phyloP scores from a whole-genome alignment of 2,113 vertebrate species.

The Erythrolamprus reginae region DNA sequence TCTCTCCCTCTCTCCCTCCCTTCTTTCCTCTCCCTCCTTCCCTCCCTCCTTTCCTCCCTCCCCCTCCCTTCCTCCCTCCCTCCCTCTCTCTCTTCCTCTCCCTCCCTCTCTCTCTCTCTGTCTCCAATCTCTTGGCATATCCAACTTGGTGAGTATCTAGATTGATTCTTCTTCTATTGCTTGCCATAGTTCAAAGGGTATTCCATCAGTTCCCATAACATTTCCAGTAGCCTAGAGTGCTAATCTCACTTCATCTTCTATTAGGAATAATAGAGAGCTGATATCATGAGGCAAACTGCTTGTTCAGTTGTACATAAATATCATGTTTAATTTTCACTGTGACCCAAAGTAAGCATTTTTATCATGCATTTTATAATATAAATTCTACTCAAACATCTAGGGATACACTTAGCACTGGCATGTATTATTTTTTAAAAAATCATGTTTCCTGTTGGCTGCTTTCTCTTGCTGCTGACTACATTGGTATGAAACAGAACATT shows the following conservation, averaged over 20 bases:
- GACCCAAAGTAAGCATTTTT: not conserved
- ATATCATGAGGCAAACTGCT: not conserved
- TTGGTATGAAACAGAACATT: not conserved
- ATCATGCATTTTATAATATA: not conserved
- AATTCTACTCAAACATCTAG: not conserved
- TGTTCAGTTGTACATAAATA: not conserved
- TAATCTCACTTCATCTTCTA: not conserved
- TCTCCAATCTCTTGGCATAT: not conserved
- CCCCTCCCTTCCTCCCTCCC: rapidly evolving
- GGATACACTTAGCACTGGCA: not conserved
- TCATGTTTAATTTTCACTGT: not conserved
- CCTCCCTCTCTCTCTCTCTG: too few relatives aligned
- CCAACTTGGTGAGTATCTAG: not conserved
- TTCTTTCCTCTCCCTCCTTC: too few relatives aligned
- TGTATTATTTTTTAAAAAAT: not conserved
- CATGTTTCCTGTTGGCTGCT: not conserved
- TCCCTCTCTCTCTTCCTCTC: too few relatives aligned
- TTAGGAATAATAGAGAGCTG: not conserved
- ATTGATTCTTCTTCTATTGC: not conserved
- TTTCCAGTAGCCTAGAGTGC: not conserved
- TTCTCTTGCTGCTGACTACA: not conserved
- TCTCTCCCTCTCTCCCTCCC: rapidly evolving
- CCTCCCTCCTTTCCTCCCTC: too few relatives aligned
- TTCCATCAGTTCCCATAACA: not conserved
- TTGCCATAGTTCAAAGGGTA: not conserved